Evolutionary conservation across 2,797 vertebrate genomes (phyloP), one percentile per base, ranked within the genome.

Genomic region (Sphenodon punctatus): DNA sequence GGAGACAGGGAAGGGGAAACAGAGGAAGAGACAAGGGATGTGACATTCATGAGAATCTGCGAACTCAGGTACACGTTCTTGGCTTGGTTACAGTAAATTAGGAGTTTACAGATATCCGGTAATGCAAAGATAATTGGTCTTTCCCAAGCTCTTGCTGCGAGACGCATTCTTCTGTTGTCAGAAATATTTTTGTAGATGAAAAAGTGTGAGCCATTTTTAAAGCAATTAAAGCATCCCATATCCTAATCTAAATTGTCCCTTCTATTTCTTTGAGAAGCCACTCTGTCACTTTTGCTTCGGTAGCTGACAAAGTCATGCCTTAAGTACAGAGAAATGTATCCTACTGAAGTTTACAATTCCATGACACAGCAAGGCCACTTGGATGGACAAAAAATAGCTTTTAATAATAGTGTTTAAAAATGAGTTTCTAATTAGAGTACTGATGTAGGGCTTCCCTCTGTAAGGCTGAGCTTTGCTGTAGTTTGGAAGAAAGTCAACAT

Each of bases 161-260:
- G 38, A 9, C 66, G 83, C 12, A n/a, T 27, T 72, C 61, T 34
- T 55, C 84, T 36, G 30, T 53, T 59, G 39, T 79, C 75, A 77
- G 61, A 90, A 90, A 75, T 0, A 0, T 72, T n/a, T 68, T 87
- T 77, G 67, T 76, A 61, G 19, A 78, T n/a, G n/a, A n/a, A 79
- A 75, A 85, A 82, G 64, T 5, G 5, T 75, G 36, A 30, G 45
- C 9, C 19, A 32, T 36, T 80, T 84, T 77, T 85, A 63, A 80
- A 80, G 68, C 59, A 64, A 74, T 3, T 67, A 30, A n/a, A 39
- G 64, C 22, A n/a, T 38, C 65, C 39, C 67, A 71, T 82, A 66
- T 56, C 32, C 61, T 23, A 46, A n/a, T 23, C 78, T 58, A 2
- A 78, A 11, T 16, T 69, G 22, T 65, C 23, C 23, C 38, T 39